Evolutionary conservation across 2,888 invertebrate genomes (phyloP), one percentile per base, ranked within the genome.

Genomic region (Athalia rosae): DNA sequence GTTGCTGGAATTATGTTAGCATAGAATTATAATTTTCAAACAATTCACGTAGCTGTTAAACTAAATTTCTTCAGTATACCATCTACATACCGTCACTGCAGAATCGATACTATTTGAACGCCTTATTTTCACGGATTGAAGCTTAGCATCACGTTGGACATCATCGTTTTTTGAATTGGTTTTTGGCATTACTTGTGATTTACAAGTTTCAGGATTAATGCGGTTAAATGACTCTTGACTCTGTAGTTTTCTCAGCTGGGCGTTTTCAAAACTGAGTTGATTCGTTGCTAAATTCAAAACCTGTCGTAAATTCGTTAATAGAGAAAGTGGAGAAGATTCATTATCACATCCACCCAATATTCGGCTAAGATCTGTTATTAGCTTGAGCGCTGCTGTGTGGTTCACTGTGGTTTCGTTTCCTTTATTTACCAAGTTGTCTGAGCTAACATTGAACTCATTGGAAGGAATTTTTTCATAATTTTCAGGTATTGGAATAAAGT

Each of bases 301-400:
- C 45, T 78, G 80, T 15, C 83, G 82, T 59, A 88, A 79, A 77
- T 84, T 85, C 62, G 84, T 83, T 11, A 88, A 69, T 76, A 87
- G 77, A 45, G 79, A 66, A 47, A 79, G 63, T n/a, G 81, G 82
- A 15, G 80, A 69, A 3, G 84, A 79, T 47, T 85, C 83, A 13
- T 83, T 81, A 8, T 82, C 81, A 11, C 83, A 81, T 4, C 79
- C 82, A 48, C 79, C 82, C 61, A 88, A 77, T 15, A 86, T 78
- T 78, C 86, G 85, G 6, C 83, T 83, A 13, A 88, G 79, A 73
- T 83, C 85, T 11, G 82, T 69, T 8, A 87, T 81, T 41, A 87
- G 80, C 76, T 86, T 83, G 13, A 82, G 77, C 11, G 83, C 81
- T 11, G 83, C 74, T 77, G 82, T 84, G 73, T 84, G 84, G 76